Evolutionary conservation across 2,113 vertebrate genomes (phyloP), one percentile per base, ranked within the genome.

Genomic region (Crotalus helleri): DNA sequence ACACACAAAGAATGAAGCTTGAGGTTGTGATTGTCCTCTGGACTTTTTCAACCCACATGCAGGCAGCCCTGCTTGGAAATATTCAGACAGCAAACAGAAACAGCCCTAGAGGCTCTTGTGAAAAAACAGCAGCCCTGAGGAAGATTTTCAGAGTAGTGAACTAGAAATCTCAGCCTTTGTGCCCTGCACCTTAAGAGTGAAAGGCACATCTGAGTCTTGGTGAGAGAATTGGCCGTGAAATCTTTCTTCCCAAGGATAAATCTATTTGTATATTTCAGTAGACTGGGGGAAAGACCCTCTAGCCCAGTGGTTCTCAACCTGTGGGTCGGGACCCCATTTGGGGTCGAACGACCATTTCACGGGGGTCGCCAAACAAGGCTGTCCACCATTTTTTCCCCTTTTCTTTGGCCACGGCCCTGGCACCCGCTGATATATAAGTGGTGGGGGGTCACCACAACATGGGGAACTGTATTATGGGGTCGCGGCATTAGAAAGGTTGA

Each of bases 121-220:
- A 58, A 92, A 10, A 10, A 81, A 58, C 54, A 92, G 91, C n/a
- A 61, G 74, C 69, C 26, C 0, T 54, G 61, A 2, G 23, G 29
- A 53, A 23, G 88, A 61, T 58, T 90, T 93, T 90, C 57, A 21
- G 90, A 93, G 57, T 53, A 29, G 39, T 87, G 29, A 21, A 86
- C 61, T 90, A 17, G 8, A 64, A 90, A 93, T 64, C 46, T 93
- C 54, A 49, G n/a, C 61, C 59, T 90, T 93, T 93, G 92, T 89
- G 86, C 86, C 64, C 29, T 44, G 13, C 87, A 46, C 88, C 90
- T 87, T 90, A 93, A 87, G 85, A 64, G 86, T 93, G 26, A 5
- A 86, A 86, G 24, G 26, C 54, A 61, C 92, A 85, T 88, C 81
- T 61, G 17, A 89, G 29, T 11, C 74, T 86, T 17, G 46, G 46